These are phyloP conservation scores for Eudasyphora cyanicolor DNA, from an alignment of 2,888 invertebrate genomes.

Conservation along the genomic window DNA sequence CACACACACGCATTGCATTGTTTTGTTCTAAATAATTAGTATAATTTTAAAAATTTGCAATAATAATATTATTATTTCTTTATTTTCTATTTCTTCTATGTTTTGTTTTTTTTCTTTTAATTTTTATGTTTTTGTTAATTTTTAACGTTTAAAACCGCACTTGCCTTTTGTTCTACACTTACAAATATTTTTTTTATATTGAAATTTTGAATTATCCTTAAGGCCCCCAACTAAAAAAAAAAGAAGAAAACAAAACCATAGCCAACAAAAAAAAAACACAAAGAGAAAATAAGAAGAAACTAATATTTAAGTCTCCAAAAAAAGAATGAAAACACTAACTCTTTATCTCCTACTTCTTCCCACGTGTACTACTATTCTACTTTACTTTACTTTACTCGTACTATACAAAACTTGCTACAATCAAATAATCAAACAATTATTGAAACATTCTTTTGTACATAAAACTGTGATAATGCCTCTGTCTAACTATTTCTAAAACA, in stretches of 20 bases:
- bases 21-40: conserved; percentile 10
- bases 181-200: too few relatives aligned
- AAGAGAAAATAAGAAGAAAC: too few relatives aligned
- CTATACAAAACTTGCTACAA: too few relatives aligned
- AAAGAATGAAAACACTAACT: conserved; percentile 64
- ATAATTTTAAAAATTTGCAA: conserved; percentile 43
- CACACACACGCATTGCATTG: too few relatives aligned
- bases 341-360: conserved; percentile 21
- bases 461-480: conserved; percentile 76
- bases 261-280: not conserved
- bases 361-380: not conserved
- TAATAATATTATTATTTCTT: conserved; percentile 25
- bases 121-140: conserved; percentile 43
- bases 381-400: not conserved
- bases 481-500: conserved; percentile 65
- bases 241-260: not conserved
- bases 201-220: conserved; percentile 32
- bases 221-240: conserved; percentile 8
- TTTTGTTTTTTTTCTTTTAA: conserved; percentile 25
- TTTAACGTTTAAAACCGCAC: conserved; percentile 44
- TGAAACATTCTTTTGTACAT: conserved; percentile 72
- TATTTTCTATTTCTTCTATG: not conserved
- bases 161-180: too few relatives aligned
- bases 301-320: conserved; percentile 43
- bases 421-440: conserved; percentile 44